Conservation (phyloP, 2,797 vertebrate species). For the Vespertilio murinus region DNA sequence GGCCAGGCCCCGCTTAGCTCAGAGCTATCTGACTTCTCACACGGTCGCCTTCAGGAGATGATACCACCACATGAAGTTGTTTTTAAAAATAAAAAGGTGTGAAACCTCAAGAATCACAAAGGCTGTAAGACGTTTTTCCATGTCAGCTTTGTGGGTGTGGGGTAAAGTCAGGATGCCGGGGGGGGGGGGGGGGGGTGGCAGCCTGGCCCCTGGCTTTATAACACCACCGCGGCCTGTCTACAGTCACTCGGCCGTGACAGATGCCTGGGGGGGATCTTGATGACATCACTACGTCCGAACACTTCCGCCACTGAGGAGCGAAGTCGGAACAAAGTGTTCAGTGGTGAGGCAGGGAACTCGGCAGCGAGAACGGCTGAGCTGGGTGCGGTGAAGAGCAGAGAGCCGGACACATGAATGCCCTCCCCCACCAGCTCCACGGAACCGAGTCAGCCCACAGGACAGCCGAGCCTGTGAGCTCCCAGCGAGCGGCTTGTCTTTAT, state of each 20-base stretch:
- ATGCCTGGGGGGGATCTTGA: not conserved
- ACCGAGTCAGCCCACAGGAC: no score
- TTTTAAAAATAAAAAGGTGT: slow-evolving; percentile 30
- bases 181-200: not conserved
- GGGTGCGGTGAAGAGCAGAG: accelerated
- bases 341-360: not conserved
- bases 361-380: not conserved
- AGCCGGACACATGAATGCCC: no score
- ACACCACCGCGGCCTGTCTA: accelerated
- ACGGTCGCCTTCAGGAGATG: not conserved
- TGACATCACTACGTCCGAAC: not conserved
- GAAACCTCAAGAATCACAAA: not conserved
- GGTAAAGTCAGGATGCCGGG: not conserved
- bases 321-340: not conserved
- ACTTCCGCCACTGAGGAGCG: not conserved
- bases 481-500: not conserved
- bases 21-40: not conserved
- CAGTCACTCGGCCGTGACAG: accelerated
- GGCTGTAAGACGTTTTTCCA: not conserved
- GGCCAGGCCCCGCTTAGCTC: not conserved
- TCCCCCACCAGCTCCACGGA: not conserved
- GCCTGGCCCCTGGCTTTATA: not conserved
- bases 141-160: not conserved
- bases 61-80: not conserved
- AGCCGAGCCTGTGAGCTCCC: not conserved